Evolutionary conservation across 2,888 invertebrate genomes (phyloP).

Genomic region (Cheilosia pagana): DNA sequence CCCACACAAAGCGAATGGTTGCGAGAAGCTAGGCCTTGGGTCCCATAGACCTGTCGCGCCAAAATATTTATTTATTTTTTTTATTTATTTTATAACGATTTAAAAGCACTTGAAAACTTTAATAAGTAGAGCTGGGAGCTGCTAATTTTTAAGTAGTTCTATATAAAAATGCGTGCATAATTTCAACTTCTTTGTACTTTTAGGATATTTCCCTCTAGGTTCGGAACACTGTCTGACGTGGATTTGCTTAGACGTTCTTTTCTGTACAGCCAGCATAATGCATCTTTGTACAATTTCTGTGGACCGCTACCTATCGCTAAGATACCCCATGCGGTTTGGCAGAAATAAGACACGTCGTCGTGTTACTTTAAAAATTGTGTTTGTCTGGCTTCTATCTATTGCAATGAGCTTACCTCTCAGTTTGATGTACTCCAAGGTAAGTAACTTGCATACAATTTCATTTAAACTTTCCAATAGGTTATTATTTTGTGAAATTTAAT

Average conservation of each 20-base stretch:
- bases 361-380: constrained; percentile 94
- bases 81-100: too few relatives aligned
- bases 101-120: too few relatives aligned
- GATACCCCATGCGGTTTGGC: constrained; percentile 96
- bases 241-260: constrained; percentile 97
- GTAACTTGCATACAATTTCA: neutral
- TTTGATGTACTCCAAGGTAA: constrained; percentile 94
- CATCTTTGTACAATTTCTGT: constrained; percentile 98
- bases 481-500: neutral
- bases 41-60: too few relatives aligned
- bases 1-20: too few relatives aligned
- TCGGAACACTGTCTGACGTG: constrained; percentile 95
- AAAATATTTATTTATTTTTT: too few relatives aligned
- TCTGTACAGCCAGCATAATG: constrained; percentile 98
- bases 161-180: neutral
- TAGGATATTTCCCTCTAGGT: constrained; percentile 93
- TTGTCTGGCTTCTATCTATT: constrained; percentile 96
- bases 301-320: constrained; percentile 95
- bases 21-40: too few relatives aligned
- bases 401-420: constrained; percentile 96
- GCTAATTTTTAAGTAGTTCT: too few relatives aligned
- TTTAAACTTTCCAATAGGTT: neutral
- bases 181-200: constrained; percentile 78
- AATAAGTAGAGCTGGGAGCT: too few relatives aligned
- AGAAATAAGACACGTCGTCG: constrained; percentile 93